Base-by-base conservation (phyloP, 2,888 invertebrate genomes). In the Limenitis camilla region DNA sequence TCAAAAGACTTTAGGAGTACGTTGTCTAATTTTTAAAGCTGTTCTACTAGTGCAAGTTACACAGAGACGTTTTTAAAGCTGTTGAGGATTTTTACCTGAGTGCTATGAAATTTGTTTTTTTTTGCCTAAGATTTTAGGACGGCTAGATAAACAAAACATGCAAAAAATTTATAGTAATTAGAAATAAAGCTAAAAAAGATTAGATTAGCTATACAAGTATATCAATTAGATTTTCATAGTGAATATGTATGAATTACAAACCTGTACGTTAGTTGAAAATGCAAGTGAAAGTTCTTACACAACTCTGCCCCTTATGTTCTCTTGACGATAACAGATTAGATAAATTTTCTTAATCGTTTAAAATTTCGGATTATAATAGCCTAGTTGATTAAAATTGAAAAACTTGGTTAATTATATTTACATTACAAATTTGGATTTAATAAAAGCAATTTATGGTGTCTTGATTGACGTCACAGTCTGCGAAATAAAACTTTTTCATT, bases 41-140 rank as follows among this genome's bases (percentile, higher is more conserved):
- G 40, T 46, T 49, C 55, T 40, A 52, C 49, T 56, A 52, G 61
- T 60, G 52, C 47, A 52, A 69, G 67, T 62, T 70, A 70, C 65
- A 70, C 71, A 59, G 42, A 58, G 57, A 38, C 39, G 30, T 28
- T 40, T 54, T 59, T 54, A 64, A 52, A 45, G 36, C 45, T 39
- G 39, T 45, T 42, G 51, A 45, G 65, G 72, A 73, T 76, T 73
- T 66, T 73, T 81, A 81, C 81, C 81, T 84, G 83, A 60, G 62
- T 66, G 64, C 66, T 61, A 64, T 68, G 67, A 75, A 74, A 76
- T 78, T 77, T 76, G 64, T 63, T 68, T 73, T 78, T 78, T 76
- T n/a, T n/a, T n/a, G n/a, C n/a, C n/a, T n/a, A n/a, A n/a, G n/a
- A n/a, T n/a, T n/a, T n/a, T n/a, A n/a, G n/a, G n/a, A n/a, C n/a